Base-by-base conservation (phyloP, 2,797 vertebrate species). In the Myotis pilosus region DNA sequence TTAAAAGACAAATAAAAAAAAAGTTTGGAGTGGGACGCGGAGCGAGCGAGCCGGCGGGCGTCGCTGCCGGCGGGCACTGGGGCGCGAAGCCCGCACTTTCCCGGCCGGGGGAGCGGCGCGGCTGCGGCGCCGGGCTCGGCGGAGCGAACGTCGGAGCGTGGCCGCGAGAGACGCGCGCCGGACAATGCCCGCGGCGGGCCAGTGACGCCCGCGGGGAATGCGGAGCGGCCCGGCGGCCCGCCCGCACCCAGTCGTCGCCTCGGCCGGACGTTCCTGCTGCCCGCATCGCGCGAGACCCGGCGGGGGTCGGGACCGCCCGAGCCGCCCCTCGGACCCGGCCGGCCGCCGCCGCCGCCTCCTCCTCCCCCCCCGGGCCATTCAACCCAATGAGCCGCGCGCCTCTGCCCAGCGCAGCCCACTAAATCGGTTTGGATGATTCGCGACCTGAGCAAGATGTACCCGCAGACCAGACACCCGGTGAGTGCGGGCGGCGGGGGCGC, bases 361-460 rank as follows among this genome's bases (percentile, higher is more conserved):
- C 83, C 89, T 85, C n/a, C n/a, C n/a, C 78, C 94, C 88, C 95
- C 89, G 96, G 96, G 96, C 94, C 88, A 47, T 95, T 96, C 55
- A 94, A 97, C 92, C 97, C 89, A 51, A 98, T 98, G 97, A 98
- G 93, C 97, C 94, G 93, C 60, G 96, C 97, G 92, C 89, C 80
- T 82, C 96, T 94, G 96, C 97, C 94, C 95, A 97, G 98, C 98
- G 96, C 98, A 97, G 96, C 98, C 98, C 98, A 98, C 97, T 97
- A 97, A 97, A 97, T 97, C 97, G 96, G 98, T 98, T 97, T 98
- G 98, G 98, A 99, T 99, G 99, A 99, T 99, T 98, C 99, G 99
- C 97, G 99, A 99, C 96, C 97, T 99, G 98, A 99, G 99, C 99
- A 99, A 99, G 99, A 99, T 99, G 99, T 99, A 99, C 97, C 99